Conservation (phyloP, 2,113 vertebrate species). For the Brachionichthys hirsutus region DNA sequence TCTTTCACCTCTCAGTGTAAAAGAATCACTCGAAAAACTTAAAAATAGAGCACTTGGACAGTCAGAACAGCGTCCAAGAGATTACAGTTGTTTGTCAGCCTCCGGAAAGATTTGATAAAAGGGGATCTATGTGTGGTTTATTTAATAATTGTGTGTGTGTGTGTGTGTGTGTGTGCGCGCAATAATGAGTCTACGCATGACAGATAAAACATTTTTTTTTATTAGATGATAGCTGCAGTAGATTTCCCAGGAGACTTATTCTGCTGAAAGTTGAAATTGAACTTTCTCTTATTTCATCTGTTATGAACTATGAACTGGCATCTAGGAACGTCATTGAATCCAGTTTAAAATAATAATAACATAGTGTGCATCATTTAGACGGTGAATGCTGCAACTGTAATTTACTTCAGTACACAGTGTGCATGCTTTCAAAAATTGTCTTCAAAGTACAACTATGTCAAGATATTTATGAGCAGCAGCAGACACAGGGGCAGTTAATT, state of each 20-base stretch:
- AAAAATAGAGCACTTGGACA: constrained; percentile 13
- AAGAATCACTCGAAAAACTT: neutral
- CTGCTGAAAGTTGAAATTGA: constrained; percentile 5
- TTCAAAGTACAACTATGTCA: too few relatives aligned
- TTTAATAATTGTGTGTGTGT: neutral
- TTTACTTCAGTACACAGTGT: neutral
- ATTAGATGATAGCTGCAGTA: constrained; percentile 24
- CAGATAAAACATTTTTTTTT: constrained; percentile 45
- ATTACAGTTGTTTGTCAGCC: constrained; percentile 52
- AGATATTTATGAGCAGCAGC: too few relatives aligned
- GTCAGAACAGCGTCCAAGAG: constrained; percentile 20
- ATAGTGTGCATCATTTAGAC: neutral
- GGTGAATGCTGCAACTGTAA: constrained; percentile 1
- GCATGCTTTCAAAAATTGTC: neutral
- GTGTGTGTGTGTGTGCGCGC: neutral
- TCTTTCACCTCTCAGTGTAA: constrained; percentile 33
- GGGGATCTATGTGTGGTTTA: constrained; percentile 25
- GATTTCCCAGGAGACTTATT: constrained; percentile 33
- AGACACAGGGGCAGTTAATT: too few relatives aligned
- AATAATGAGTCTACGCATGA: constrained; percentile 31
- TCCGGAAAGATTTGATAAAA: constrained; percentile 48
- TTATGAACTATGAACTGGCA: constrained; percentile 22
- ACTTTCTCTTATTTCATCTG: constrained; percentile 14
- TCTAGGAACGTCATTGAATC: constrained; percentile 20
- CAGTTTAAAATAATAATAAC: neutral